Base-by-base conservation (phyloP, 2,113 vertebrate genomes). In the Lota lota region DNA sequence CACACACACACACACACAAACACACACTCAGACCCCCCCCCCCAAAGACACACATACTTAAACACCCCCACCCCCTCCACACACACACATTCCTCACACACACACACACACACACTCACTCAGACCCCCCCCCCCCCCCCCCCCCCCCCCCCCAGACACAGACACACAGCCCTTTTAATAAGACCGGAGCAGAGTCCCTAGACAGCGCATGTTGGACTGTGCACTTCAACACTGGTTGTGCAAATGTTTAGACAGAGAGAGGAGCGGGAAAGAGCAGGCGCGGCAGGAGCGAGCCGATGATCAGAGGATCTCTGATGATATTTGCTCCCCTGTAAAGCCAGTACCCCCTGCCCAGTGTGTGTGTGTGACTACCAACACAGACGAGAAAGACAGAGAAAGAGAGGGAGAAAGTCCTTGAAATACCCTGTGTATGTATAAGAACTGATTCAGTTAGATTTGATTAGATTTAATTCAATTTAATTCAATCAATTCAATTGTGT, bases 191-290 rank as follows among this genome's bases (percentile, higher is more conserved):
- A 1, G 17, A 61, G 15, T 61, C 59, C 68, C 68, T 53, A 63
- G 22, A 19, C 51, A 54, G 61, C 2, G 22, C 19, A 53, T 68
- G 66, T 74, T 53, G 58, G 51, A 63, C 24, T 53, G 54, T 51
- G 50, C 54, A 10, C 18, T 51, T 16, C 47, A 51, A 50, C 19
- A 51, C 22, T 63, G 61, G 22, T 51, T 53, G 63, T 22, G 40
- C 20, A 15, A 63, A 20, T 62, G 58, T 51, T 61, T 19, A 61
- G 60, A 61, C 22, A 17, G 60, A 15, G 60, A 33, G 36, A 60
- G 1, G n/a, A 20, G 61, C 59, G 53, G 22, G 5, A 60, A 14
- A 56, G 28, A 58, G 40, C 5, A 36, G 12, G 7, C 63, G 19
- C 19, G 40, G 40, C 21, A 12, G 19, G 33, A 64, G 21, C 16